These are phyloP conservation scores for Megaceryle maxima DNA, from an alignment of 2,113 vertebrate genomes.

Conservation along the genomic window DNA sequence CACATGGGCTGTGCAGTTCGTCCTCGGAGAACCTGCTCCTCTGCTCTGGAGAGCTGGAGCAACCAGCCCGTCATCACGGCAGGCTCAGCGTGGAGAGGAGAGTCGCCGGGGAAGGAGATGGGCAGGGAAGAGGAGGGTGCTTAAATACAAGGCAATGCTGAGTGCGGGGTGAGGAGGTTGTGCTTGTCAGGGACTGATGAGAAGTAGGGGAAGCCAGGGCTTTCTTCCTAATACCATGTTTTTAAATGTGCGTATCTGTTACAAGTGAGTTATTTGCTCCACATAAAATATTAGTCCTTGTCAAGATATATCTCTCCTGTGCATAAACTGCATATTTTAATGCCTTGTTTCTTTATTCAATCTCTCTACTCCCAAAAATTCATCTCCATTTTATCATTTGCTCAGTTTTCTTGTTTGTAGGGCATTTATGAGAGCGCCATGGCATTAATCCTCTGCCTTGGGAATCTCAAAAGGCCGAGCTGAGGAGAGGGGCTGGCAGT, in stretches of 20 bases:
- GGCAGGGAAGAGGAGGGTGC: background rate
- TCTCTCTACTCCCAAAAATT: constrained; percentile 23
- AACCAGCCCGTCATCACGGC: rapidly evolving
- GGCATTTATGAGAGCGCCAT: background rate
- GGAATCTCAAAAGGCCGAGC: background rate
- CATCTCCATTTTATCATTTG: constrained; percentile 37
- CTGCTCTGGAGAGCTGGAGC: rapidly evolving
- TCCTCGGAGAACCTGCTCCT: background rate
- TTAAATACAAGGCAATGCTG: background rate
- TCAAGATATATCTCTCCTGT: constrained; percentile 31
- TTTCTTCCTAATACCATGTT: background rate
- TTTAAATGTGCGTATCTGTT: background rate
- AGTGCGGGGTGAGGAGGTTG: background rate
- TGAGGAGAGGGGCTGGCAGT: background rate
- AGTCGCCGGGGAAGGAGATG: background rate
- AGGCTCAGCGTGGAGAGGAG: background rate
- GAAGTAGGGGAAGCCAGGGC: background rate
- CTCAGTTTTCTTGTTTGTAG: background rate
- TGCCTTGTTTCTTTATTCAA: constrained; percentile 25
- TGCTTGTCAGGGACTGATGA: background rate
- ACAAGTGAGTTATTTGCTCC: constrained; percentile 24
- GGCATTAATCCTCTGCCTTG: background rate
- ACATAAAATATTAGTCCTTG: constrained; percentile 42
- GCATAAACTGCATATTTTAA: constrained; percentile 24
- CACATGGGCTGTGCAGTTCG: rapidly evolving